A percentile compares a stretch with the other conserved stretches of the same genome.
Evolutionary conservation across 2,888 invertebrate species (phyloP).

Genomic region (Laothoe populi): DNA sequence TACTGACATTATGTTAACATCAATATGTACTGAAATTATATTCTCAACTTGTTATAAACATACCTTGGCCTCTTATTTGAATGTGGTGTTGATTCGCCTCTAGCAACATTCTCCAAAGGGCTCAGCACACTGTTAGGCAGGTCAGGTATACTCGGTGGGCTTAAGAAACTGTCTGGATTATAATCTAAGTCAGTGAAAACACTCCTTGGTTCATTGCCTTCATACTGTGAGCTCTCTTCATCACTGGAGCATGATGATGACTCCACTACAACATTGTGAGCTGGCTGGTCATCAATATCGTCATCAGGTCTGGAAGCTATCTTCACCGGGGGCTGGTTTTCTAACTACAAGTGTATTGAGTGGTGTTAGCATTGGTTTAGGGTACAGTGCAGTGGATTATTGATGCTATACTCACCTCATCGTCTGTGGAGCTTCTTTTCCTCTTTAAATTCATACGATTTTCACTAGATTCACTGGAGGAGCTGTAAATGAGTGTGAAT

Average conservation of each 20-base stretch:
- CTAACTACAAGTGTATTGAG: conserved; percentile 63
- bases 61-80: conserved; percentile 79
- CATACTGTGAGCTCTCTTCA: conserved; percentile 68
- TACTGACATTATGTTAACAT: background rate
- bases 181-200: conserved; percentile 74
- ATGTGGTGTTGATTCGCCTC: conserved; percentile 78
- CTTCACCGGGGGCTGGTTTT: conserved; percentile 77
- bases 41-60: conserved; percentile 33
- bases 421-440: conserved; percentile 74
- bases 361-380: conserved; percentile 29
- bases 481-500: conserved; percentile 61
- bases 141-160: conserved; percentile 78
- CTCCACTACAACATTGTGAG: conserved; percentile 74
- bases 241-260: conserved; percentile 77
- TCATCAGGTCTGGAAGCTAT: conserved; percentile 59
- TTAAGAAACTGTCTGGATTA: conserved; percentile 77
- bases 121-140: conserved; percentile 74
- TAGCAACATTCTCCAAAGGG: conserved; percentile 79
- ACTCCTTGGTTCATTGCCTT: conserved; percentile 64
- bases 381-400: conserved; percentile 28
- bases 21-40: background rate
- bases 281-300: conserved; percentile 62
- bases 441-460: conserved; percentile 72
- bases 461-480: conserved; percentile 69
- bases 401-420: conserved; percentile 67